phyloP scores from a whole-genome alignment of 2,113 vertebrate species.

The Cyphomyrus discorhynchus region DNA sequence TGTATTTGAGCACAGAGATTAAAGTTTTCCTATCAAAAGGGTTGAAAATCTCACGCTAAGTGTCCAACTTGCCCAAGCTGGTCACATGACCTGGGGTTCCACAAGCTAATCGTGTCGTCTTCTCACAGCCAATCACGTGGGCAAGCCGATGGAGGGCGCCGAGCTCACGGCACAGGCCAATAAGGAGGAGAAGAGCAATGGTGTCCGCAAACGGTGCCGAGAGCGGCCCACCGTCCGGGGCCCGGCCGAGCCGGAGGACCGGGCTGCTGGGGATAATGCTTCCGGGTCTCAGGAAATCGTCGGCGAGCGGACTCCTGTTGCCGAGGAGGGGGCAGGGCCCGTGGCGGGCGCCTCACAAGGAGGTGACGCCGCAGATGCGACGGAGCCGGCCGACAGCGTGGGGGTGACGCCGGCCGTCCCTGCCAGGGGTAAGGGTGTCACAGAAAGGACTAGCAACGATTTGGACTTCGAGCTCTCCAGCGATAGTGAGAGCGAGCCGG shows the following conservation, averaged over 20 bases:
- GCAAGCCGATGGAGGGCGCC: slow-evolving; percentile 49
- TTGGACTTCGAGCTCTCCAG: slow-evolving; percentile 86
- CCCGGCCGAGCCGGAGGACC: slow-evolving; percentile 30
- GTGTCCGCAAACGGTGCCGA: slow-evolving; percentile 59
- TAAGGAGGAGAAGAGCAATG: slow-evolving; percentile 74
- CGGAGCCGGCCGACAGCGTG: slow-evolving; percentile 18
- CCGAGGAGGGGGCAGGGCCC: slow-evolving; percentile 29
- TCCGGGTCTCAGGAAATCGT: slow-evolving; percentile 45
- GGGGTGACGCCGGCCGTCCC: slow-evolving; percentile 20
- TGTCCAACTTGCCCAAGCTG: slow-evolving; percentile 4
- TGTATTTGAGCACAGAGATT: background rate
- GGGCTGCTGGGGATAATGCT: slow-evolving; percentile 15
- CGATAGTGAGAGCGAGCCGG: slow-evolving; percentile 75
- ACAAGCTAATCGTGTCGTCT: background rate
- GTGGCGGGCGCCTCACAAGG: slow-evolving; percentile 28
- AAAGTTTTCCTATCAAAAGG: background rate
- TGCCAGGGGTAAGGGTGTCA: slow-evolving; percentile 29
- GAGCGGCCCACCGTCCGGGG: slow-evolving; percentile 54
- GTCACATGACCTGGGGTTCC: background rate
- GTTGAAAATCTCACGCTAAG: background rate
- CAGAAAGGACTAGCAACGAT: slow-evolving; percentile 47
- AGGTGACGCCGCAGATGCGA: slow-evolving; percentile 31
- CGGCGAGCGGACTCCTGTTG: slow-evolving; percentile 43
- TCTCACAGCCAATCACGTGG: slow-evolving; percentile 55
- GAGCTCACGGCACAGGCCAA: slow-evolving; percentile 43